Conservation (phyloP, 2,888 invertebrate genomes). For the Nephrotoma guestfalica region DNA sequence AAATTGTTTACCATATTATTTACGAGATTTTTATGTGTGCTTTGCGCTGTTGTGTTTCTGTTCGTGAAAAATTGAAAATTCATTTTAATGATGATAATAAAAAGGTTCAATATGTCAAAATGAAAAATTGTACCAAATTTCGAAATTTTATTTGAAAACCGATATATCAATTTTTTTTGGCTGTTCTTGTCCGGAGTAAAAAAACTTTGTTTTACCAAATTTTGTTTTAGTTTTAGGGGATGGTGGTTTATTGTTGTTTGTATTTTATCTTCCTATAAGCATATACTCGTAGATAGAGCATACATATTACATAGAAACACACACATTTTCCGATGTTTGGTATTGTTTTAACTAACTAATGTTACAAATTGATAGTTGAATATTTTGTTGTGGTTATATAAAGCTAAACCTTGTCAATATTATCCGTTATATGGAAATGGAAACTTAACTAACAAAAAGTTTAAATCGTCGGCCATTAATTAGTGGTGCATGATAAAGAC, state of each 20-base stretch:
- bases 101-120: background rate
- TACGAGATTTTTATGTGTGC: background rate
- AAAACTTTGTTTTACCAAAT: background rate
- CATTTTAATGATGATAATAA: background rate
- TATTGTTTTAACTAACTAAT: background rate
- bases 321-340: background rate
- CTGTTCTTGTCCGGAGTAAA: background rate
- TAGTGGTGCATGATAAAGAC: background rate
- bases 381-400: background rate
- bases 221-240: background rate
- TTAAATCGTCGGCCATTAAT: background rate
- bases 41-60: background rate
- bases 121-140: background rate
- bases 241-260: background rate
- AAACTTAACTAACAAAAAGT: background rate
- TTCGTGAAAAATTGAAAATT: background rate
- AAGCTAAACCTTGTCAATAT: background rate
- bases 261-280: background rate
- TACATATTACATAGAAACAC: background rate
- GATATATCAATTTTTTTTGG: background rate
- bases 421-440: background rate
- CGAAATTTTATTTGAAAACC: background rate
- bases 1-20: background rate
- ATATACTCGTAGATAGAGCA: background rate
- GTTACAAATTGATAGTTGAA: background rate